Conservation (phyloP, 1,140 invertebrate genomes). For the Temnothorax nylanderi region DNA sequence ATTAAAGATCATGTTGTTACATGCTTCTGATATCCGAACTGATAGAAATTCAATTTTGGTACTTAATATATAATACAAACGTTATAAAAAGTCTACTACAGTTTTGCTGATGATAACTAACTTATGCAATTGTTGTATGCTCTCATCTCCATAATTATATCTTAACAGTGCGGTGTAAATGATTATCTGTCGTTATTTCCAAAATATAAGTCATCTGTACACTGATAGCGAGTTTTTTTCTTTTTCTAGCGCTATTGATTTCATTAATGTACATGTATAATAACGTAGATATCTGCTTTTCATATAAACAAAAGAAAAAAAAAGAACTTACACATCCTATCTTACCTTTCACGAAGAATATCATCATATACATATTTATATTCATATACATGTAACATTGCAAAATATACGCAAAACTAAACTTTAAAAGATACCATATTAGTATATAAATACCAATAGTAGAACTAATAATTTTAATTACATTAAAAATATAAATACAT, state of each 20-base stretch:
- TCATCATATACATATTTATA: neutral
- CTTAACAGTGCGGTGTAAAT: conserved; percentile 53
- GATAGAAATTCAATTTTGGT: conserved; percentile 55
- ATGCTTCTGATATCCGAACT: conserved; percentile 34
- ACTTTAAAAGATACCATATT: conserved; percentile 1
- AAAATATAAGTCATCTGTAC: conserved; percentile 49
- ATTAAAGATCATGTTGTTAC: conserved; percentile 52
- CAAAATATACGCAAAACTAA: conserved; percentile 22
- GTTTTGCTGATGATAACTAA: conserved; percentile 55
- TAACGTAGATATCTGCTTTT: conserved; percentile 39
- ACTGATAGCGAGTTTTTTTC: conserved; percentile 41
- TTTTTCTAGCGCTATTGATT: conserved; percentile 32
- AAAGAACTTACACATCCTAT: conserved; percentile 33
- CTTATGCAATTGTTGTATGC: conserved; percentile 56
- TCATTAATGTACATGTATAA: conserved; percentile 29
- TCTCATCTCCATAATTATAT: conserved; percentile 33
- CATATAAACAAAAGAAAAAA: conserved; percentile 12
- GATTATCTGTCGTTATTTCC: conserved; percentile 38
- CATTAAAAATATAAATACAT: neutral
- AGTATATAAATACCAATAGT: neutral
- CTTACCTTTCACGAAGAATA: conserved; percentile 18
- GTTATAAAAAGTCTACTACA: conserved; percentile 67
- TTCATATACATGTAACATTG: neutral
- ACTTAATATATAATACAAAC: conserved; percentile 57
- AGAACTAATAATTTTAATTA: conserved; percentile 4